Percentiles rank a stretch among this genome's conserved stretches.
Evolutionary conservation across 2,113 vertebrate genomes (phyloP).

Genomic region (Anarrhichthys ocellatus): DNA sequence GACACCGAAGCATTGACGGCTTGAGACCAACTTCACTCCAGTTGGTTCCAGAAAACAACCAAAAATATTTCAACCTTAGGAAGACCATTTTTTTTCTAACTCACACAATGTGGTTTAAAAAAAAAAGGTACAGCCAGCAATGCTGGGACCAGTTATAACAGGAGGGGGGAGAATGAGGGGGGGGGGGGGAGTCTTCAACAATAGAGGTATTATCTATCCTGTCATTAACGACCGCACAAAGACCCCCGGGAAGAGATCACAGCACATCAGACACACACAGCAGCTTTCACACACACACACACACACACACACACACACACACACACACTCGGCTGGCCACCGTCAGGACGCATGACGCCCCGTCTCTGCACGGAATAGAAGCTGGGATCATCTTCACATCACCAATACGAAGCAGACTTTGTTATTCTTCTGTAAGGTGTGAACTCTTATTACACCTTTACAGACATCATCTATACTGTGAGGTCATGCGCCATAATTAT

Average conservation of each 20-base stretch:
- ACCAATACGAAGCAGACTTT: constrained; percentile 21
- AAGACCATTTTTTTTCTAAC: constrained; percentile 22
- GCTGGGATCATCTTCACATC: constrained; percentile 49
- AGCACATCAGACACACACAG: constrained; percentile 66
- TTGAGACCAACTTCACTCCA: background rate
- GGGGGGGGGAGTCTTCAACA: constrained; percentile 62
- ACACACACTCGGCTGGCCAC: constrained; percentile 59
- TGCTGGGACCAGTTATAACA: constrained; percentile 31
- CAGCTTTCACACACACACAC: constrained; percentile 76
- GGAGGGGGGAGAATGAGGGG: constrained; percentile 25
- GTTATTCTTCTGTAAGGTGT: constrained; percentile 33
- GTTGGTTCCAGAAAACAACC: constrained; percentile 17
- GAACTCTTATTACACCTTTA: constrained; percentile 2
- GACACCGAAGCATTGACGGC: background rate
- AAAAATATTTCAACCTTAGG: constrained; percentile 17
- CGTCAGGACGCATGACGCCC: constrained; percentile 32
- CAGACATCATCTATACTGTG: background rate
- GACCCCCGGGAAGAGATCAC: constrained; percentile 76
- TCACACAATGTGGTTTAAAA: constrained; percentile 61
- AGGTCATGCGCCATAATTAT: constrained; percentile 9
- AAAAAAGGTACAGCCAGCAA: constrained; percentile 41
- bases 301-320: constrained; percentile 70
- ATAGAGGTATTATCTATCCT: constrained; percentile 78
- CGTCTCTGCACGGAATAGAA: constrained; percentile 18
- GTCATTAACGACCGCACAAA: constrained; percentile 78